These are phyloP conservation scores for Lithophane socia DNA, from an alignment of 2,888 invertebrate species.

Conservation along the genomic window DNA sequence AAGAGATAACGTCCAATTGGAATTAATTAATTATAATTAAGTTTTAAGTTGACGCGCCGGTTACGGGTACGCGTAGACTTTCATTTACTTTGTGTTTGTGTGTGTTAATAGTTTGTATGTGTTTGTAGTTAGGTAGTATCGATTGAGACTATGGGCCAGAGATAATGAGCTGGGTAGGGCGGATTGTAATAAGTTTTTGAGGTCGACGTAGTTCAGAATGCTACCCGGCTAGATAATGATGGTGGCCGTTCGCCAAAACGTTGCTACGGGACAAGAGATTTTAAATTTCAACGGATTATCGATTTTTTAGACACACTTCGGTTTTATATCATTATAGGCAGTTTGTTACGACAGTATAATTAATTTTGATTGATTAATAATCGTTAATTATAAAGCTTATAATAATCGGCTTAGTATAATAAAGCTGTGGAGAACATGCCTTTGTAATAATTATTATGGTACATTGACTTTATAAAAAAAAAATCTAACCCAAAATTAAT, in stretches of 20 bases:
- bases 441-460: slow-evolving; percentile 55
- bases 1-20: slow-evolving; percentile 91
- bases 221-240: slow-evolving; percentile 69
- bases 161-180: slow-evolving; percentile 88
- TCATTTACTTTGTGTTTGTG: slow-evolving; percentile 83
- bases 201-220: slow-evolving; percentile 76
- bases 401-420: slow-evolving; percentile 61
- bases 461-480: slow-evolving; percentile 30
- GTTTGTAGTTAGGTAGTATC: slow-evolving; percentile 84
- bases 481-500: slow-evolving; percentile 14
- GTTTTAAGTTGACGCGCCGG: slow-evolving; percentile 94
- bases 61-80: slow-evolving; percentile 89
- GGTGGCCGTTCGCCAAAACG: slow-evolving; percentile 58
- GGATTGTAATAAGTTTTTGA: slow-evolving; percentile 88
- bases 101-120: slow-evolving; percentile 79
- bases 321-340: slow-evolving; percentile 63
- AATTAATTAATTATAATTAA: slow-evolving; percentile 96
- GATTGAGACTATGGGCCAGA: slow-evolving; percentile 88
- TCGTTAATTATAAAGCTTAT: slow-evolving; percentile 63
- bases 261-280: slow-evolving; percentile 46
- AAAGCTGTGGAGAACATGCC: slow-evolving; percentile 48
- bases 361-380: slow-evolving; percentile 68
- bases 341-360: slow-evolving; percentile 67
- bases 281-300: slow-evolving; percentile 63
- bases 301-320: slow-evolving; percentile 58